A percentile compares a stretch with the other conserved stretches of the same genome.
These are phyloP conservation scores for Hydrotaea diabolus DNA, from an alignment of 2,888 invertebrate species.

Conservation along the genomic window DNA sequence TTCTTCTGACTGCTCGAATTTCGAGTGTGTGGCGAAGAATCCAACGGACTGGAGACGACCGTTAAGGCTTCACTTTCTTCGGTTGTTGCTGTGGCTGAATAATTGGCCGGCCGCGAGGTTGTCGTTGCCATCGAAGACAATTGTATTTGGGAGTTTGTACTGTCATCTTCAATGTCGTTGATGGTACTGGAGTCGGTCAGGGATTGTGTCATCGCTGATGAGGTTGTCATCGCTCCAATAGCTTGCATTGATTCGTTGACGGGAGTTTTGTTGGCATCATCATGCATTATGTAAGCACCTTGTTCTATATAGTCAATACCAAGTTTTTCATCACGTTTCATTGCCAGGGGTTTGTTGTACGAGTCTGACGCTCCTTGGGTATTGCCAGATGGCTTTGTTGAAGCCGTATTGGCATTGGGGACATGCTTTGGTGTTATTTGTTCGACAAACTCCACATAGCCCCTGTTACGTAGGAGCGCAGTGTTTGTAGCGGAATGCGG, in stretches of 20 bases:
- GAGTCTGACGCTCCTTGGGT: not conserved
- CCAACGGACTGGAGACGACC: conserved; percentile 82
- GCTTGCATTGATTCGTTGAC: conserved; percentile 78
- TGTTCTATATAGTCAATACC: conserved; percentile 84
- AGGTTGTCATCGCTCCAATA: conserved; percentile 10
- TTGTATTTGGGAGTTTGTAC: conserved; percentile 79
- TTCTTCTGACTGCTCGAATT: conserved; percentile 67
- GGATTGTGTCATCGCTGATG: conserved; percentile 73
- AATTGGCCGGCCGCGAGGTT: conserved; percentile 12
- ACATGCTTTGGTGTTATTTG: conserved; percentile 56
- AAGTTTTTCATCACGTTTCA: conserved; percentile 80
- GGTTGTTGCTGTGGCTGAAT: conserved; percentile 78
- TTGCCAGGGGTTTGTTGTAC: conserved; percentile 49
- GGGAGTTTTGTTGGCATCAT: conserved; percentile 78
- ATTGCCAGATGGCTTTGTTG: too few species aligned
- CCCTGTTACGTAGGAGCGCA: conserved; percentile 83
- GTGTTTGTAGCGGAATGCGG: conserved; percentile 83
- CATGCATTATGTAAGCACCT: conserved; percentile 79
- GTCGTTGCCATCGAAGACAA: conserved; percentile 53
- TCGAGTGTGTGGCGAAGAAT: conserved; percentile 76
- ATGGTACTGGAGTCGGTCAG: conserved; percentile 76
- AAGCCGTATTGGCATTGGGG: conserved; percentile 73
- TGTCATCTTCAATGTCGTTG: conserved; percentile 83
- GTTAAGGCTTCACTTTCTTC: conserved; percentile 84
- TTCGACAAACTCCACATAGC: conserved; percentile 86